These are phyloP conservation scores for Diadegma fenestrale DNA, from an alignment of 2,888 invertebrate species.

Conservation along the genomic window DNA sequence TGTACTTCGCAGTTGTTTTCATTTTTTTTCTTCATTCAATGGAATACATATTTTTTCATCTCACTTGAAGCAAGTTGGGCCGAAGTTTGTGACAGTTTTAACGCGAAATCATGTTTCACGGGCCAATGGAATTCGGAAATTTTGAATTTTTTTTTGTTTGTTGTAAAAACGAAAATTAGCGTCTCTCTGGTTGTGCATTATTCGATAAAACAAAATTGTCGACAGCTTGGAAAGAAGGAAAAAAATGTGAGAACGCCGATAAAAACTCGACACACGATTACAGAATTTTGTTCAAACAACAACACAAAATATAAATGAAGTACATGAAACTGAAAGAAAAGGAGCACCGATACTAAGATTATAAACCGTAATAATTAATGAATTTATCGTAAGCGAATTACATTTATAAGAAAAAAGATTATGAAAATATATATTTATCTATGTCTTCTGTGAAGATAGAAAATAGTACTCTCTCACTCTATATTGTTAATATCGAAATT, in stretches of 20 bases:
- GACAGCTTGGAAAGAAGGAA: background rate
- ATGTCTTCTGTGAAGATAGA: slow-evolving; percentile 86
- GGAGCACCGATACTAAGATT: slow-evolving; percentile 84
- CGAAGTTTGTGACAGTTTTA: slow-evolving; percentile 33
- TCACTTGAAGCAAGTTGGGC: slow-evolving; percentile 35
- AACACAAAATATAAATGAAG: slow-evolving; percentile 73
- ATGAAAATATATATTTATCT: slow-evolving; percentile 86
- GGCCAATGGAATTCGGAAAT: slow-evolving; percentile 39
- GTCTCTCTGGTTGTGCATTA: slow-evolving; percentile 63
- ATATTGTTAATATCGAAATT: slow-evolving; percentile 83
- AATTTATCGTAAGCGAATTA: slow-evolving; percentile 84
- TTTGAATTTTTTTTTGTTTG: slow-evolving; percentile 6
- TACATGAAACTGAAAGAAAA: slow-evolving; percentile 78
- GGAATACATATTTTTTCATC: slow-evolving; percentile 31
- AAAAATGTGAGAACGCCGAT: slow-evolving; percentile 32
- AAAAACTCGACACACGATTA: slow-evolving; percentile 71
- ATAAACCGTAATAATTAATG: slow-evolving; percentile 84
- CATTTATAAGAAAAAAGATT: slow-evolving; percentile 85
- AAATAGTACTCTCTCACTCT: slow-evolving; percentile 85
- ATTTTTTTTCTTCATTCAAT: slow-evolving; percentile 67
- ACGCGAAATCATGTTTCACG: slow-evolving; percentile 14
- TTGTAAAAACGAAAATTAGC: slow-evolving; percentile 40
- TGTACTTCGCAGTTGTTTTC: slow-evolving; percentile 81
- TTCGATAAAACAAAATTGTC: slow-evolving; percentile 40
- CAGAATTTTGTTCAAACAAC: slow-evolving; percentile 76